Percentiles rank a stretch among this genome's conserved stretches.
These are phyloP conservation scores for Xiphophorus birchmanni DNA, from an alignment of 2,797 vertebrate genomes.

Conservation along the genomic window DNA sequence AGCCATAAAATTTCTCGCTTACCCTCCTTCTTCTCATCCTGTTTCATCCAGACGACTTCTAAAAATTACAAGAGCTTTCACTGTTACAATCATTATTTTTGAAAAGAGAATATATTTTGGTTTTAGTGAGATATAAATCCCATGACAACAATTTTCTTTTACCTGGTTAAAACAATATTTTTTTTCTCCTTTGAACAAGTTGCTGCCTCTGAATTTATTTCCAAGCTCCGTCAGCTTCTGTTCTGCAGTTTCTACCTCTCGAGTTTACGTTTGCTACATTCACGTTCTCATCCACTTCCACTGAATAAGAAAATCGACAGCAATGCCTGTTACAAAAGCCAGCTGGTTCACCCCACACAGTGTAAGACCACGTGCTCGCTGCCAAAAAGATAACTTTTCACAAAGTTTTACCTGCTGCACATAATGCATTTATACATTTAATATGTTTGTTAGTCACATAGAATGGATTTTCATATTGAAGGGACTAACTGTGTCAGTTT, in stretches of 20 bases:
- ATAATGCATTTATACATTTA: constrained; percentile 33
- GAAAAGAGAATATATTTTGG: too few relatives aligned
- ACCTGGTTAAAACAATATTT: too few relatives aligned
- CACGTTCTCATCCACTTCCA: constrained; percentile 15
- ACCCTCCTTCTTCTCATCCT: too few relatives aligned
- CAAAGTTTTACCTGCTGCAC: constrained; percentile 41
- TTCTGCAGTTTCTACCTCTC: constrained; percentile 68
- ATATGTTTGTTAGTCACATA: constrained; percentile 44
- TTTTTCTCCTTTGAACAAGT: too few relatives aligned
- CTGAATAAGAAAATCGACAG: constrained; percentile 16
- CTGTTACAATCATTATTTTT: too few relatives aligned
- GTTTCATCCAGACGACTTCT: too few relatives aligned
- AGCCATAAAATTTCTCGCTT: too few relatives aligned
- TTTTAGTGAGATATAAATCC: too few relatives aligned
- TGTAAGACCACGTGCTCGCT: constrained; percentile 34
- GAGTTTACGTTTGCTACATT: constrained; percentile 53
- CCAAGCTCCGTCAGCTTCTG: too few relatives aligned
- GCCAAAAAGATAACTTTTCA: constrained; percentile 42
- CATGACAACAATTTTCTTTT: too few relatives aligned
- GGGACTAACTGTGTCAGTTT: constrained; percentile 50
- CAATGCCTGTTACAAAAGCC: constrained; percentile 24
- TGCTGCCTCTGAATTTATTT: too few relatives aligned
- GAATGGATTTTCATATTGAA: constrained; percentile 37
- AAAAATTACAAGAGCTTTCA: too few relatives aligned
- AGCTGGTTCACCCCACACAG: constrained; percentile 20